These are phyloP conservation scores for Tachyglossus aculeatus DNA, from an alignment of 2,797 vertebrate species.

Conservation along the genomic window DNA sequence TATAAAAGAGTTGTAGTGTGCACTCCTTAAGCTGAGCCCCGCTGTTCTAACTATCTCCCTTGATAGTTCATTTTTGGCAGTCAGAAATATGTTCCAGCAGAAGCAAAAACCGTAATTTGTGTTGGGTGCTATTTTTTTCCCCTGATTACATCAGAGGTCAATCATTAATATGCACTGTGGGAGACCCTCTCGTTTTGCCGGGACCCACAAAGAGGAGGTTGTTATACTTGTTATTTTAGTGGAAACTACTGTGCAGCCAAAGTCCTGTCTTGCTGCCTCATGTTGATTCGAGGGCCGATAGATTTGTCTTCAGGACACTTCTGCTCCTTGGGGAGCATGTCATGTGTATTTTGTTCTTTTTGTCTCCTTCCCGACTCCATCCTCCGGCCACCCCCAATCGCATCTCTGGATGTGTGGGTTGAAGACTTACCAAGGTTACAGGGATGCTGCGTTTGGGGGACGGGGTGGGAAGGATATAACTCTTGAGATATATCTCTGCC, in stretches of 20 bases:
- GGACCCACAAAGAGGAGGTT: slow-evolving; percentile 80
- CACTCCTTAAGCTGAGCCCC: slow-evolving; percentile 13
- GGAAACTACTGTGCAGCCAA: slow-evolving; percentile 78
- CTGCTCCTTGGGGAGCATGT: slow-evolving; percentile 31
- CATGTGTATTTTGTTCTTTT: slow-evolving; percentile 52
- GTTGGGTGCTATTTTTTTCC: slow-evolving; percentile 56
- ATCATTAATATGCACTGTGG: slow-evolving; percentile 87
- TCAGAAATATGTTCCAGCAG: slow-evolving; percentile 50
- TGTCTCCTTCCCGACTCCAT: slow-evolving; percentile 29
- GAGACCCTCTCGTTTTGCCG: slow-evolving; percentile 74
- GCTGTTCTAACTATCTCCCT: slow-evolving; percentile 72
- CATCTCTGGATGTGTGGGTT: slow-evolving; percentile 4
- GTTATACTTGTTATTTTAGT: slow-evolving; percentile 86
- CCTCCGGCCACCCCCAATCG: accelerated
- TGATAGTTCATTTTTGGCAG: slow-evolving; percentile 71
- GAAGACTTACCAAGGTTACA: too few species aligned
- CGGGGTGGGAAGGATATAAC: too few species aligned
- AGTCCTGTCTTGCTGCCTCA: slow-evolving; percentile 55
- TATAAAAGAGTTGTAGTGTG: background rate
- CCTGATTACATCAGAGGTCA: slow-evolving; percentile 84
- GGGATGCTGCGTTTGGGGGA: too few species aligned
- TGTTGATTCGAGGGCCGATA: slow-evolving; percentile 46
- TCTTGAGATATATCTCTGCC: too few species aligned
- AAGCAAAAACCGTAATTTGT: slow-evolving; percentile 40
- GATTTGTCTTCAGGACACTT: slow-evolving; percentile 48